These are phyloP conservation scores for Seira ritae DNA, from an alignment of 2,888 invertebrate species.

Conservation along the genomic window DNA sequence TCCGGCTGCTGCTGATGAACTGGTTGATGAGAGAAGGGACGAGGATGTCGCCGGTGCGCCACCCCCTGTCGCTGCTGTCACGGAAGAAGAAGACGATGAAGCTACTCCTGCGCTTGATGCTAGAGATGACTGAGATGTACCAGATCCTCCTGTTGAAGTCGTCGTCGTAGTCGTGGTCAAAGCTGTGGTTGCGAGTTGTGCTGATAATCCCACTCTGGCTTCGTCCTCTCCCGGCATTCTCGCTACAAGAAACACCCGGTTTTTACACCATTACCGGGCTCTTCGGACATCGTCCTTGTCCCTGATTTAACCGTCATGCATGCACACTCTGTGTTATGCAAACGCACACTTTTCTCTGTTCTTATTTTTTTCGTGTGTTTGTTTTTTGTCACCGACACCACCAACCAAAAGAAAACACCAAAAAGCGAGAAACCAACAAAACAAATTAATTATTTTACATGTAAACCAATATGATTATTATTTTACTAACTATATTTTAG, in stretches of 20 bases:
- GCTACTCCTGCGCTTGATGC: slow-evolving; percentile 35
- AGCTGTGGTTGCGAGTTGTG: slow-evolving; percentile 72
- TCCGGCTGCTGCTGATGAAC: slow-evolving; percentile 38
- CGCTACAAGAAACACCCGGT: slow-evolving; percentile 73
- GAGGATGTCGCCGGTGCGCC: not conserved
- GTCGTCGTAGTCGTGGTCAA: slow-evolving; percentile 63
- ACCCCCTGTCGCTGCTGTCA: slow-evolving; percentile 37
- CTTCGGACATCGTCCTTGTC: slow-evolving; percentile 71
- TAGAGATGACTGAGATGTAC: slow-evolving; percentile 39
- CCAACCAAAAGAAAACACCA: not conserved
- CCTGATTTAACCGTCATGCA: slow-evolving; percentile 55
- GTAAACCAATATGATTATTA: too few species aligned
- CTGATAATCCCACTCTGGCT: slow-evolving; percentile 72
- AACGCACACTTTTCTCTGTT: slow-evolving; percentile 1
- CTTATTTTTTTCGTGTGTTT: slow-evolving; percentile 11
- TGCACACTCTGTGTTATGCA: slow-evolving; percentile 32
- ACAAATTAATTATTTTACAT: not conserved
- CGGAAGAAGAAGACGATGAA: slow-evolving; percentile 58
- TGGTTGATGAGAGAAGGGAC: not conserved
- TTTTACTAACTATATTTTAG: too few species aligned
- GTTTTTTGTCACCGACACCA: slow-evolving; percentile 18
- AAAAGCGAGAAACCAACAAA: not conserved
- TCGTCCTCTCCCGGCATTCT: slow-evolving; percentile 74
- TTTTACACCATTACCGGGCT: slow-evolving; percentile 72
- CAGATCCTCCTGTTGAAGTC: slow-evolving; percentile 44